Evolutionary conservation across 2,113 vertebrate genomes (phyloP), one percentile per base, ranked within the genome.

Genomic region (Lethenteron camtschaticum): DNA sequence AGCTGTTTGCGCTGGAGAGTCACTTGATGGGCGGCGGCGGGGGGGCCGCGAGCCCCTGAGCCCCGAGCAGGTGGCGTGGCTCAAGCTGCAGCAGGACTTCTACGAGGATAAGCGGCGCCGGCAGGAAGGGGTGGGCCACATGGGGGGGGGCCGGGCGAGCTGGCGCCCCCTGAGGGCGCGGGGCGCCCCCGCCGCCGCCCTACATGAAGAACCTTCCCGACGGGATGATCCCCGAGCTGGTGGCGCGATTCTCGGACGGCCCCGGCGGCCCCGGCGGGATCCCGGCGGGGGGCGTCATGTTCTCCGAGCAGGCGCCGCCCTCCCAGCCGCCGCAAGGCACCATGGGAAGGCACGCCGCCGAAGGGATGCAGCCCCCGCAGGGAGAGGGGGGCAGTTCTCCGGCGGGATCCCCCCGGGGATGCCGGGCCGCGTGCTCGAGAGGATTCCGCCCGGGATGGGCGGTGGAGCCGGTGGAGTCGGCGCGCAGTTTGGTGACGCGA

Each of bases 21-120:
- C 14, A 66, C n/a, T n/a, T 20, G 20, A 20, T 66, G 60, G 9
- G 73, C 82, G 12, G 80, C 20, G 83, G 80, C 20, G 83, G 82
- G 2, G 92, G 88, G 89, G 90, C 57, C 80, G 90, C 69, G 94
- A 99, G 74, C 91, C 96, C 68, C 90, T 99, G 90, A 96, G 88
- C 70, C 92, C 94, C 1, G 92, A 99, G 78, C 94, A 99, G 77
- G 85, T 96, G 72, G 94, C 94, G 0, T 99, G 94, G 94, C 80
- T 99, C 69, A 96, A 96, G 74, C 78, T 99, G 72, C 94, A 99
- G 78, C 94, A 99, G 80, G 94, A 99, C 74, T 99, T 96, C 68
- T 99, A 96, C 0, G 94, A 99, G 74, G 94, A 99, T 75, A 99
- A 99, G 75, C 84, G 92, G 71, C 85, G 94, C 74, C 96, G 96